Percentiles rank a stretch among this genome's conserved stretches.
phyloP scores from a whole-genome alignment of 2,888 invertebrate species.

The Hyposoter didymator region DNA sequence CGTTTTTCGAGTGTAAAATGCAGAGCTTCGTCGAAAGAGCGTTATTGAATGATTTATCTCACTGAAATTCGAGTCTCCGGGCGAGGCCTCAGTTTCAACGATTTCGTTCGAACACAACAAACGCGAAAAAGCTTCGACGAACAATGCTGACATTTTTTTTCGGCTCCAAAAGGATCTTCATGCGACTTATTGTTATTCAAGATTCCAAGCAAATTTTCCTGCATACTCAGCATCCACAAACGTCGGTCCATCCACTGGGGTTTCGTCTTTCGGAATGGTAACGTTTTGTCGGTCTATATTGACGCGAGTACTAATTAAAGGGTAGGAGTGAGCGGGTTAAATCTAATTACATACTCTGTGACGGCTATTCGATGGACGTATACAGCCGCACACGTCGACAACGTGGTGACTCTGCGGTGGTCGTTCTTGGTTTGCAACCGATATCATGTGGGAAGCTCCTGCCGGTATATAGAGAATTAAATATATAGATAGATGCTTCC shows the following conservation, averaged over 20 bases:
- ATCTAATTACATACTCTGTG: conserved; percentile 83
- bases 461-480: neutral
- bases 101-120: neutral
- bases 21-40: neutral
- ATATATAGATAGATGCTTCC: conserved; percentile 19
- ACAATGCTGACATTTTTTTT: neutral
- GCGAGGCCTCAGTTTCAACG: too few species aligned
- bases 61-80: neutral
- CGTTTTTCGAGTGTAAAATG: neutral
- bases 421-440: conserved; percentile 76
- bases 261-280: conserved; percentile 2
- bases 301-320: conserved; percentile 9
- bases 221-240: neutral
- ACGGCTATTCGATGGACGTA: conserved; percentile 80
- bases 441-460: conserved; percentile 73
- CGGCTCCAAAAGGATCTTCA: too few species aligned
- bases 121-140: neutral
- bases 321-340: conserved; percentile 74
- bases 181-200: neutral
- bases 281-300: conserved; percentile 7
- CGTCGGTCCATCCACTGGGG: too few species aligned
- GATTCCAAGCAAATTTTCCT: neutral
- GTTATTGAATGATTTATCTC: neutral
- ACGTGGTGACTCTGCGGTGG: conserved; percentile 66
- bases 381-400: conserved; percentile 63